A percentile compares a stretch with the other conserved stretches of the same genome.
These are phyloP conservation scores for Geodia barretti DNA, from an alignment of 37 sponge, comb jelly and placozoan genomes.

Conservation along the genomic window DNA sequence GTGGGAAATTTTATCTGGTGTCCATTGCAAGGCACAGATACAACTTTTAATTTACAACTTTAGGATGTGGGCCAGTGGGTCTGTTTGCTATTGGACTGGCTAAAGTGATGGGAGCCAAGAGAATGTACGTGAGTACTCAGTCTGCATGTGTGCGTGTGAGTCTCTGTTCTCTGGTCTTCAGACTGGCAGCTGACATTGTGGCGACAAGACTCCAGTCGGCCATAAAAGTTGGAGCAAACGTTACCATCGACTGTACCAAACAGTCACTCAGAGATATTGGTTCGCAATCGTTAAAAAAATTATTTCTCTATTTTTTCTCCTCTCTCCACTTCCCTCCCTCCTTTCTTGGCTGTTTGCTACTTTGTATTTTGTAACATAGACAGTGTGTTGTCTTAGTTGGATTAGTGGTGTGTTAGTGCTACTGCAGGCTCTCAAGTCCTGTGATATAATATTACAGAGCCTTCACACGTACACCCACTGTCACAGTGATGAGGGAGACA, in stretches of 20 bases:
- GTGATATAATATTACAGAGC: too few relatives aligned
- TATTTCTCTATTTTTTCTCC: too few relatives aligned
- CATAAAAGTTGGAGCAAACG: slow-evolving; percentile 78
- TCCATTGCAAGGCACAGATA: too few relatives aligned
- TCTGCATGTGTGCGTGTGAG: background rate
- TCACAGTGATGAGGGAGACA: slow-evolving; percentile 78
- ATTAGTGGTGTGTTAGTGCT: too few relatives aligned
- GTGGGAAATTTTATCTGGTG: too few relatives aligned
- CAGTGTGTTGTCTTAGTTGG: too few relatives aligned
- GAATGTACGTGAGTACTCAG: slow-evolving; percentile 47
- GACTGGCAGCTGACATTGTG: slow-evolving; percentile 76
- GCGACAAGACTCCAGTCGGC: slow-evolving; percentile 67
- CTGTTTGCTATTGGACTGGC: slow-evolving; percentile 78
- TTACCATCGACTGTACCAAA: slow-evolving; percentile 68
- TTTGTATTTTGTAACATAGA: too few relatives aligned
- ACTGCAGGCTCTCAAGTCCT: too few relatives aligned
- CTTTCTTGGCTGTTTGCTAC: too few relatives aligned
- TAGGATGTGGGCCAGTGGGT: slow-evolving; percentile 93
- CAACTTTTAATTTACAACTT: too few relatives aligned
- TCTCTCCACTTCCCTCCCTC: too few relatives aligned
- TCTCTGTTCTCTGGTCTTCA: slow-evolving; percentile 14
- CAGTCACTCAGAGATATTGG: slow-evolving; percentile 70
- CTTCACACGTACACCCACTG: background rate
- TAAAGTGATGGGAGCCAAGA: slow-evolving; percentile 82
- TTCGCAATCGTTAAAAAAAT: too few relatives aligned